These are phyloP conservation scores for Paralvinella palmiformis DNA, from an alignment of 1,140 invertebrate species.

Conservation along the genomic window DNA sequence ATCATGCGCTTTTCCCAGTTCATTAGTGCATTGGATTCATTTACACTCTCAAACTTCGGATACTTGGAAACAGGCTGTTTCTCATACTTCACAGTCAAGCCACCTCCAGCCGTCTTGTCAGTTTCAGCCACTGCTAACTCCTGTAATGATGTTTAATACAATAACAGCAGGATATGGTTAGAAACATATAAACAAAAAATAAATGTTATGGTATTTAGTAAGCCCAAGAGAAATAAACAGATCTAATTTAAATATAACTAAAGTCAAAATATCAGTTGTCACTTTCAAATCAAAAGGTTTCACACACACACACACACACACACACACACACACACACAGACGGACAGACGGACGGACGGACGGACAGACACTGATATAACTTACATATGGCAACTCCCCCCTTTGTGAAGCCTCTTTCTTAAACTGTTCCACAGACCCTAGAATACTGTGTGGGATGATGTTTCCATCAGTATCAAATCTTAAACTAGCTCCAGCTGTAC, in stretches of 20 bases:
- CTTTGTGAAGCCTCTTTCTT: constrained; percentile 30
- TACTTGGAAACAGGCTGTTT: constrained; percentile 28
- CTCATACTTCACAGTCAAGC: constrained; percentile 36
- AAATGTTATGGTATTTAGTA: too few relatives aligned
- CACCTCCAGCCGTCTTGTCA: neutral
- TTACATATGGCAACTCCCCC: constrained; percentile 29
- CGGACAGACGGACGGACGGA: too few relatives aligned
- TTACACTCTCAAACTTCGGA: constrained; percentile 13
- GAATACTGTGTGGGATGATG: constrained; percentile 44
- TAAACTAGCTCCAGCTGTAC: constrained; percentile 38
- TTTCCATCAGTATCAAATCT: constrained; percentile 36
- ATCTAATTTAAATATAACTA: neutral
- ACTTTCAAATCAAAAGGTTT: neutral
- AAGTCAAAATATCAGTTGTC: neutral
- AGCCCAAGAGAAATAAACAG: too few relatives aligned
- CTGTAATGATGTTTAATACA: too few relatives aligned
- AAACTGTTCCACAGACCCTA: constrained; percentile 46
- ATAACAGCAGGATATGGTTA: too few relatives aligned
- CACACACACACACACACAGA: too few relatives aligned
- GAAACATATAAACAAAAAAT: too few relatives aligned
- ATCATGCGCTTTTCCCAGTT: constrained; percentile 48
- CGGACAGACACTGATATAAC: too few relatives aligned
- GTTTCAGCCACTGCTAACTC: neutral
- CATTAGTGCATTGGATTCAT: constrained; percentile 40
- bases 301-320: neutral